phyloP scores from a whole-genome alignment of 2,888 invertebrate genomes.

The Sesamia inferens region DNA sequence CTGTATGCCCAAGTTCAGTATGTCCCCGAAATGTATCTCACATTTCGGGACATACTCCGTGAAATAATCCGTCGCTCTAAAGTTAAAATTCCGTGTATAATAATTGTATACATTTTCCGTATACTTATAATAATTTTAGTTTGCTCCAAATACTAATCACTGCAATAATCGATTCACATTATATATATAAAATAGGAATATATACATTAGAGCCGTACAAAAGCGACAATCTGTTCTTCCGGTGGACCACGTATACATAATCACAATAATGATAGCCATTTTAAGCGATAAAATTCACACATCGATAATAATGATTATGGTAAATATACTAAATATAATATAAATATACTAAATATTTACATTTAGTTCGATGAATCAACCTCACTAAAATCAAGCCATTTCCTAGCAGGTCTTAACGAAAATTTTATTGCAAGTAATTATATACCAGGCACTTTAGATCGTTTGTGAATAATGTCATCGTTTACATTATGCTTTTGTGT shows the following conservation, averaged over 20 bases:
- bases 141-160: conserved; percentile 8
- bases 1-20: too few species aligned
- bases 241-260: conserved; percentile 20
- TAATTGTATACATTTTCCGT: too few species aligned
- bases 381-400: background rate
- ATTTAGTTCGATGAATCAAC: background rate
- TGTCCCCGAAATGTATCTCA: too few species aligned
- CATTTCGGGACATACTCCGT: too few species aligned
- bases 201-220: background rate
- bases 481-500: background rate
- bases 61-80: too few species aligned
- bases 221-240: conserved; percentile 41
- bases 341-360: too few species aligned
- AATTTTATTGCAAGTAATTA: background rate
- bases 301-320: conserved; percentile 20
- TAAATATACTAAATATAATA: too few species aligned
- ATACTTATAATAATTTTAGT: too few species aligned
- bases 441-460: background rate
- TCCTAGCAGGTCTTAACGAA: background rate
- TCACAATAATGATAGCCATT: conserved; percentile 12
- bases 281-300: background rate
- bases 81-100: too few species aligned
- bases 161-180: background rate
- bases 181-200: conserved; percentile 22
- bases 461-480: background rate